phyloP scores from a whole-genome alignment of 2,797 vertebrate species.

The Lutjanus campechanus region DNA sequence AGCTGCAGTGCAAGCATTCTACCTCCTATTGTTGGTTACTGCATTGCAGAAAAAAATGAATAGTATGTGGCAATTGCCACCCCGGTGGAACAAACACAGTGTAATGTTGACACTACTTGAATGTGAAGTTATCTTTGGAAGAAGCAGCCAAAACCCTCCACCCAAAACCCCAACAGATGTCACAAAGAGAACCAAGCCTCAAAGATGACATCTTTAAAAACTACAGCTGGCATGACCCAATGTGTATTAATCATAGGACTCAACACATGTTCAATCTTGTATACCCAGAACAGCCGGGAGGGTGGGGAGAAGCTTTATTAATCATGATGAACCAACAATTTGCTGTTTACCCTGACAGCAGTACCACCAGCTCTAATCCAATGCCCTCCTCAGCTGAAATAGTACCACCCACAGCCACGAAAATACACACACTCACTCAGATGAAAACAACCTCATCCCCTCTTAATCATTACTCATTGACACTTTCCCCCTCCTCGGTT shows the following conservation, averaged over 20 bases:
- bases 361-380: conserved; percentile 38
- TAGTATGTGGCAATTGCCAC: neutral
- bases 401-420: conserved; percentile 47
- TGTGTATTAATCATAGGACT: conserved; percentile 41
- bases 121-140: neutral
- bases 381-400: conserved; percentile 33
- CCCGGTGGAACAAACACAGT: neutral
- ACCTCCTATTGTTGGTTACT: neutral
- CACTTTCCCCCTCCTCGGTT: conserved; percentile 33
- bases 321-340: conserved; percentile 57
- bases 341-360: conserved; percentile 57
- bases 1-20: neutral
- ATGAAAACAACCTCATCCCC: conserved; percentile 28
- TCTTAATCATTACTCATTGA: conserved; percentile 55
- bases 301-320: conserved; percentile 46
- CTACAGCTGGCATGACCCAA: conserved; percentile 16
- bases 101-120: neutral
- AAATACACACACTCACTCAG: conserved; percentile 39
- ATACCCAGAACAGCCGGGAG: conserved; percentile 28
- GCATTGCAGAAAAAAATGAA: neutral
- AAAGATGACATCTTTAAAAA: conserved; percentile 30
- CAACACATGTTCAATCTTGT: conserved; percentile 46
- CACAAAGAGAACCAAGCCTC: neutral
- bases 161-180: neutral
- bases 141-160: neutral